A percentile compares a stretch with the other conserved stretches of the same genome.
Evolutionary conservation across 2,888 invertebrate species (phyloP).

Genomic region (Aradus depressus): DNA sequence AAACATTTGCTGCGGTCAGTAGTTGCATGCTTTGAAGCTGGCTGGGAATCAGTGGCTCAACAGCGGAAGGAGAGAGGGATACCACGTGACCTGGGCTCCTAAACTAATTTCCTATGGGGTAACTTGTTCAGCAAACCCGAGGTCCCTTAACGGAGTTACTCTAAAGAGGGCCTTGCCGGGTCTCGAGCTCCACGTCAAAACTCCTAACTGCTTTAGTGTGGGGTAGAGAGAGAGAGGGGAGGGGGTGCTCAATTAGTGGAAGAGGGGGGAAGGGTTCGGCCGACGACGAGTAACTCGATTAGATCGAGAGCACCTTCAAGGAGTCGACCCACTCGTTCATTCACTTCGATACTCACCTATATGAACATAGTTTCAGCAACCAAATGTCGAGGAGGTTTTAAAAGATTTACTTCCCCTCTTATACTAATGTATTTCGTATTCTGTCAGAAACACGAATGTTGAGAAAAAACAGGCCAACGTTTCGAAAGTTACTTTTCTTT

Average conservation of each 20-base stretch:
- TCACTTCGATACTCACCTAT: background rate
- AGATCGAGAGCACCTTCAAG: background rate
- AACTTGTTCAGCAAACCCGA: conserved; percentile 19
- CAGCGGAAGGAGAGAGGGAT: conserved; percentile 10
- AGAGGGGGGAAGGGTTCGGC: conserved; percentile 11
- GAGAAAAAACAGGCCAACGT: no score
- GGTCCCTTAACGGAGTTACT: conserved; percentile 13
- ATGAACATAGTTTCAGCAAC: no score
- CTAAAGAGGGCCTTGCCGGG: conserved; percentile 14
- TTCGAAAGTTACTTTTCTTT: no score
- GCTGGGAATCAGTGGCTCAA: conserved; percentile 13
- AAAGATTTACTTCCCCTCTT: no score
- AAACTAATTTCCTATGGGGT: conserved; percentile 19
- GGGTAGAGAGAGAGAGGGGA: conserved; percentile 22
- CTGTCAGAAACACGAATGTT: no score
- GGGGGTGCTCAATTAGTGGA: no score
- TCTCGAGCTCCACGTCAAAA: conserved; percentile 24
- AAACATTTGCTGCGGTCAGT: conserved; percentile 4
- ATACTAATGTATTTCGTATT: no score
- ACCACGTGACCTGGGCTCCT: conserved; percentile 17
- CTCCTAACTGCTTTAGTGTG: conserved; percentile 27
- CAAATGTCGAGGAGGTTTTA: no score
- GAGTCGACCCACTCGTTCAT: background rate
- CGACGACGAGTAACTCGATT: background rate
- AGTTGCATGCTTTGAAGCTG: background rate